Percentiles rank a stretch among this genome's conserved stretches.
These are phyloP conservation scores for Prietella phreatophila DNA, from an alignment of 2,113 vertebrate species.

Conservation along the genomic window DNA sequence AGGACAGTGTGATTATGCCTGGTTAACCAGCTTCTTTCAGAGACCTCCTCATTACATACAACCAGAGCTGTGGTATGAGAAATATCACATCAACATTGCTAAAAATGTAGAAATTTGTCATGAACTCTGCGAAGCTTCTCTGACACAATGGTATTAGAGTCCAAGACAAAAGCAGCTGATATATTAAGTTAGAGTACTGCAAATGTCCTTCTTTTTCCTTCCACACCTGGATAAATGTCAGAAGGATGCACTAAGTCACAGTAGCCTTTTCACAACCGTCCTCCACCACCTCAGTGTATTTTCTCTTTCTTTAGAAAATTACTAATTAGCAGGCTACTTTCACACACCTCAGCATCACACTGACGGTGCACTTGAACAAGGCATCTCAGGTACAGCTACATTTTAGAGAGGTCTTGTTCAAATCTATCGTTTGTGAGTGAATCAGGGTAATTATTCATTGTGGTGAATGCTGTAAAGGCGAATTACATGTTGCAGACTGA, in stretches of 20 bases:
- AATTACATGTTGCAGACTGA: not conserved
- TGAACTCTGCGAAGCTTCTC: not conserved
- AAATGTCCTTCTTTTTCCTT: slow-evolving; percentile 8
- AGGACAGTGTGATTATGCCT: not conserved
- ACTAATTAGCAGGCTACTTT: slow-evolving; percentile 37
- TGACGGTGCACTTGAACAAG: not conserved
- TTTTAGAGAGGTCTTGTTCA: not conserved
- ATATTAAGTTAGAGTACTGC: not conserved
- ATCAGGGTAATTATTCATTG: not conserved
- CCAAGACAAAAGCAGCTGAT: not conserved
- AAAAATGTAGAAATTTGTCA: not conserved
- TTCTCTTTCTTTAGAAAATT: slow-evolving; percentile 45
- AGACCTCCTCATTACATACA: not conserved
- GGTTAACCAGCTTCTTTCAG: not conserved
- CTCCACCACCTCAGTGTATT: not conserved
- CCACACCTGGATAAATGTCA: slow-evolving; percentile 15
- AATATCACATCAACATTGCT: not conserved
- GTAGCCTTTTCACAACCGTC: not conserved
- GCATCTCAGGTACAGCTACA: not conserved
- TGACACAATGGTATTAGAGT: not conserved
- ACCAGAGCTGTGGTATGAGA: not conserved
- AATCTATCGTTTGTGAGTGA: not conserved
- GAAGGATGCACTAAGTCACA: not conserved
- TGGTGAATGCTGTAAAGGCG: not conserved
- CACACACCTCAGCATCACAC: slow-evolving; percentile 39